phyloP scores from a whole-genome alignment of 1,140 invertebrate species.

The Lanistes nyassanus region DNA sequence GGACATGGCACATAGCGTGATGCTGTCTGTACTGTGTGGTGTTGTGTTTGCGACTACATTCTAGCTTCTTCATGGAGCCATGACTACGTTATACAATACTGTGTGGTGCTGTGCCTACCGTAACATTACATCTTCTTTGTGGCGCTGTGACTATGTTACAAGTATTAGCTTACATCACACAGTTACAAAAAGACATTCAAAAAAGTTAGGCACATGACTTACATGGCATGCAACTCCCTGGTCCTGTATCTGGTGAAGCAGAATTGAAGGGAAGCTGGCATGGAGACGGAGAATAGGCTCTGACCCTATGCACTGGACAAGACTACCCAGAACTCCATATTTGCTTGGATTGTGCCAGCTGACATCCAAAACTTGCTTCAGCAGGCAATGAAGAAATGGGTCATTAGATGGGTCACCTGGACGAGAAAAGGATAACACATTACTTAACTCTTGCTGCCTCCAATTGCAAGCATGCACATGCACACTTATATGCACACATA shows the following conservation, averaged over 20 bases:
- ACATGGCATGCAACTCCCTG: constrained; percentile 58
- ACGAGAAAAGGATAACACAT: constrained; percentile 6
- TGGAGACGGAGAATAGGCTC: constrained; percentile 42
- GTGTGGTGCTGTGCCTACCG: too few species aligned
- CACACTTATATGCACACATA: not conserved
- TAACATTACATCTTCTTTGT: too few species aligned
- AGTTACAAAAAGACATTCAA: too few species aligned
- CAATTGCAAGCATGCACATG: too few species aligned
- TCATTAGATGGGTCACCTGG: constrained; percentile 30
- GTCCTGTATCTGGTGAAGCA: constrained; percentile 58
- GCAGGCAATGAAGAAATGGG: constrained; percentile 41
- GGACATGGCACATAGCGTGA: too few species aligned
- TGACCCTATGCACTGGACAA: constrained; percentile 50
- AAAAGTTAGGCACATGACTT: too few species aligned
- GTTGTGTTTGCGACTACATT: too few species aligned
- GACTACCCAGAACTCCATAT: constrained; percentile 53
- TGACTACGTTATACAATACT: too few species aligned
- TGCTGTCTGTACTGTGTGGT: too few species aligned
- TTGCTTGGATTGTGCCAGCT: constrained; percentile 60
- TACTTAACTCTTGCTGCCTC: not conserved
- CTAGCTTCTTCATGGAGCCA: too few species aligned
- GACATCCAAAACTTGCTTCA: constrained; percentile 41
- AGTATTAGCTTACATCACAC: too few species aligned
- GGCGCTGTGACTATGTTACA: too few species aligned
- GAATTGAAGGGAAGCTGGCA: constrained; percentile 45